Conservation (phyloP, 2,888 invertebrate genomes). For the Baronia brevicornis region DNA sequence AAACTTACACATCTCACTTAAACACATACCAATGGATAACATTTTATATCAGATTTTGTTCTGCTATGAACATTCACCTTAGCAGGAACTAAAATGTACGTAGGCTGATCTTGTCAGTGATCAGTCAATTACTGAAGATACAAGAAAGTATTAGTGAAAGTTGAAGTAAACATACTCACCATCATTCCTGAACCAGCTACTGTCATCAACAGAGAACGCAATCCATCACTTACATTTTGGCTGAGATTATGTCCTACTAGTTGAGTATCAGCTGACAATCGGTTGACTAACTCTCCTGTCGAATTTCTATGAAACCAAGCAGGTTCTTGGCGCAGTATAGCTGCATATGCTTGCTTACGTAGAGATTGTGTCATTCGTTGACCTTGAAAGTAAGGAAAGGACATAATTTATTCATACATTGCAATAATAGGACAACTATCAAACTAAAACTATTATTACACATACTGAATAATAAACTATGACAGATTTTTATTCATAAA, state of each 20-base stretch:
- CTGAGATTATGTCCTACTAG: slow-evolving; percentile 94
- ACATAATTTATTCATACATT: neutral
- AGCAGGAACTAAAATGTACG: no score
- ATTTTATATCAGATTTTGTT: no score
- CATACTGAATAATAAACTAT: no score
- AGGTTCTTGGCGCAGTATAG: slow-evolving; percentile 90
- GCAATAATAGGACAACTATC: no score
- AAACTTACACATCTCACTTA: no score
- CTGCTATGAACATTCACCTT: no score
- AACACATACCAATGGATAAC: no score
- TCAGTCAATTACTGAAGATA: neutral
- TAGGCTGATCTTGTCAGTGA: no score
- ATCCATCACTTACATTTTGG: slow-evolving; percentile 95
- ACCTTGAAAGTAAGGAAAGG: slow-evolving; percentile 67
- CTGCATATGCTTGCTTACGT: slow-evolving; percentile 84
- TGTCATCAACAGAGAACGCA: slow-evolving; percentile 91
- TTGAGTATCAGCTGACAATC: slow-evolving; percentile 92
- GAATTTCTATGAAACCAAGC: slow-evolving; percentile 93
- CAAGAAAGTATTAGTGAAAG: neutral
- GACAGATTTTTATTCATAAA: neutral
- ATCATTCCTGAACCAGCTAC: slow-evolving; percentile 94
- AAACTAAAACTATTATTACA: no score
- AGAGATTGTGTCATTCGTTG: slow-evolving; percentile 90
- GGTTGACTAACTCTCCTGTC: slow-evolving; percentile 94
- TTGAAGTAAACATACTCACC: slow-evolving; percentile 78